Base-by-base conservation (phyloP, 2,888 invertebrate genomes). In the Heliconius aoede region DNA sequence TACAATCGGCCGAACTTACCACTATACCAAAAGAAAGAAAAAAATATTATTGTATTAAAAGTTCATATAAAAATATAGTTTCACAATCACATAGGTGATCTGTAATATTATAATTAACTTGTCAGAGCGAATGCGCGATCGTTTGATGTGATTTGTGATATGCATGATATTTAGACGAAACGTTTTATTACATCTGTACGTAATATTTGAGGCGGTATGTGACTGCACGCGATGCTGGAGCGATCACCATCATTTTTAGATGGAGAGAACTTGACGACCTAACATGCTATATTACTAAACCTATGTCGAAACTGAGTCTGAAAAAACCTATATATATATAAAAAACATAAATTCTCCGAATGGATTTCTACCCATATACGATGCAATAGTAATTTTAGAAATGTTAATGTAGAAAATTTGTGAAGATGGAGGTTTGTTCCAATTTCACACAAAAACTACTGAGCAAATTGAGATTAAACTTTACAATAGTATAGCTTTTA, bases 31-130 rank as follows among this genome's bases (percentile, higher is more conserved):
- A 60, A n/a, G 24, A 60, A 5, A 18, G 60, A 60, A 26, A 60
- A 26, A 24, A 26, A 60, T 36, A 24, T n/a, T 5, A 15, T 36
- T 24, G 13, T n/a, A 65, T 13, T 36, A 36, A 36, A 65, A 64
- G 15, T 30, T 64, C 64, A n/a, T n/a, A 51, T 28, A 51, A 51
- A 68, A 26, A 46, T 1, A 7, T 7, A 8, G n/a, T 69, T 51
- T 55, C 69, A 15, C 9, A 69, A 26, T 3, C 24, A 69, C 2
- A 13, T 1, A 4, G 72, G 72, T 28, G 68, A 68, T 73, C 46
- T 60, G n/a, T 73, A 60, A 67, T 76, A n/a, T n/a, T n/a, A n/a
- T n/a, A 79, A 79, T 79, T 79, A 79, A 65, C 62, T 73, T 79
- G 77, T 79, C 79, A 77, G 28, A 77, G 72, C 24, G 67, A 71